Base-by-base conservation (phyloP, 2,113 vertebrate species). In the Rhineura floridana region DNA sequence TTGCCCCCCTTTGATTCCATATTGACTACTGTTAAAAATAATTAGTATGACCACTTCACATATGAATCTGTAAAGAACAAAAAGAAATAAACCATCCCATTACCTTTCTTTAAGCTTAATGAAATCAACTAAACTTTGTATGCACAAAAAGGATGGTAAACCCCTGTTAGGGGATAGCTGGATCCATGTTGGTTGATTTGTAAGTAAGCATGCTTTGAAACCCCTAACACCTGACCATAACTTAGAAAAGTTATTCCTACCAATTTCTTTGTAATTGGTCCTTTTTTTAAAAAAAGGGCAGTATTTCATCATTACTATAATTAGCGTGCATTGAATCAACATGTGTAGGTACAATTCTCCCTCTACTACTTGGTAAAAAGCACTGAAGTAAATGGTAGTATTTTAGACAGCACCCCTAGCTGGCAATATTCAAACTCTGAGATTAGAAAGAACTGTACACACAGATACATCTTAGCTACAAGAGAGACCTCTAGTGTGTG, bases 401-500 rank as follows among this genome's bases (percentile, higher is more conserved):
- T 84, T 70, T 36, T 36, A 81, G 72, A 76, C 28, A 65, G 81
- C 13, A 83, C 15, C 28, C 59, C 55, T 63, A 76, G 23, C 65
- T 83, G 86, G 83, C 23, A 76, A 59, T 75, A 79, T 17, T 62
- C 48, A 93, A 78, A 88, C 62, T 63, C 87, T 48, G 19, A 77
- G 21, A 86, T 65, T 86, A 90, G 91, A 91, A 91, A 87, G 67
- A 70, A 91, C 91, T 87, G 90, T 89, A 94, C 91, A 89, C 73
- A 90, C 90, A 86, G 4, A 39, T 82, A 67, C 36, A 91, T 62
- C 85, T 93, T 75, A 96, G 95, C 95, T 95, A 89, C 48, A 93
- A 96, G 96, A 96, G 97, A 95, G 97, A 97, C 97, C 97, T 97
- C 97, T 97, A 97, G 97, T 59, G 96, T 96, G 94, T 93, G 96